phyloP scores from a whole-genome alignment of 2,888 invertebrate genomes.

The Eupithecia pulchellata region DNA sequence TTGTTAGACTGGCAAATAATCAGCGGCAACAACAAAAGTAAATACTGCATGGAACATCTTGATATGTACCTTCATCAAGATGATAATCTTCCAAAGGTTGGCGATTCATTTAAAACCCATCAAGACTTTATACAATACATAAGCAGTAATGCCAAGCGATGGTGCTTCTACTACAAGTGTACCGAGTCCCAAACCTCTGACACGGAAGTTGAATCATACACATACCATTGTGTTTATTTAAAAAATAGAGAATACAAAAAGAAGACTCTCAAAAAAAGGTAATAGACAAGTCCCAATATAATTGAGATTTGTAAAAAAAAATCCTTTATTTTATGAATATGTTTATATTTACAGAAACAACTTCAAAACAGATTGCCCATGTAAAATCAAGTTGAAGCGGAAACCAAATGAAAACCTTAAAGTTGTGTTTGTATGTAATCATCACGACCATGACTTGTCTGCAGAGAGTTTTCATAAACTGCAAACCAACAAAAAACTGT shows the following conservation, averaged over 20 bases:
- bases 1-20: constrained; percentile 36
- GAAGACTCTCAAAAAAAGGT: constrained; percentile 59
- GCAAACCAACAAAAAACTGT: constrained; percentile 60
- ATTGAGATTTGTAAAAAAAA: too few species aligned
- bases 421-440: constrained; percentile 61
- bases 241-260: constrained; percentile 57
- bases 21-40: constrained; percentile 31
- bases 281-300: too few species aligned
- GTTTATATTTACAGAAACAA: constrained; percentile 48
- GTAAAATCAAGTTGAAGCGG: constrained; percentile 58
- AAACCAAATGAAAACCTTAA: constrained; percentile 53
- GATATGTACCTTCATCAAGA: constrained; percentile 51
- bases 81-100: constrained; percentile 56
- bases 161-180: constrained; percentile 61
- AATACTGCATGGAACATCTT: constrained; percentile 53
- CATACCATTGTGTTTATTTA: constrained; percentile 59
- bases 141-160: constrained; percentile 58
- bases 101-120: constrained; percentile 57
- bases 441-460: constrained; percentile 62
- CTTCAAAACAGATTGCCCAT: constrained; percentile 60
- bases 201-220: constrained; percentile 51
- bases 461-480: constrained; percentile 55
- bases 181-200: constrained; percentile 56
- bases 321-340: background rate
- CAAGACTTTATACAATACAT: constrained; percentile 59